phyloP scores from a whole-genome alignment of 2,888 invertebrate genomes.

The Noctuana brunneofusca region DNA sequence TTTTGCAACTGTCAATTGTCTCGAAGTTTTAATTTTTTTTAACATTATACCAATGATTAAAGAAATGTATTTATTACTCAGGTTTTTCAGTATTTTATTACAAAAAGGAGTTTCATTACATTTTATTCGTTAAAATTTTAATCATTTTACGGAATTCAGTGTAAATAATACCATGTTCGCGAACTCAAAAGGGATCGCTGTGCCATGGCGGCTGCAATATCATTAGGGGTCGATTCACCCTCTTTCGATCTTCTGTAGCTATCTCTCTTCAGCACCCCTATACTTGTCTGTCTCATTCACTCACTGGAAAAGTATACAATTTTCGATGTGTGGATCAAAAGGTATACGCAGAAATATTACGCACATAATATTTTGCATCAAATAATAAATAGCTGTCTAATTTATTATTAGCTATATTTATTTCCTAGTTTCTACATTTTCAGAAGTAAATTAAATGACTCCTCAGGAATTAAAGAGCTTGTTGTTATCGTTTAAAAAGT shows the following conservation, averaged over 20 bases:
- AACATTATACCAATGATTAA: no score
- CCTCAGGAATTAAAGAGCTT: background rate
- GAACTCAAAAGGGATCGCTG: conserved; percentile 49
- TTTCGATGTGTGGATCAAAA: background rate
- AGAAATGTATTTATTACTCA: no score
- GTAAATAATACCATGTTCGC: conserved; percentile 36
- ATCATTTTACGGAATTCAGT: background rate
- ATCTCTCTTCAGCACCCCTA: conserved; percentile 71
- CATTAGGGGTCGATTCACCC: conserved; percentile 78
- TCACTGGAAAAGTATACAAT: conserved; percentile 37
- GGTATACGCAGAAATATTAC: background rate
- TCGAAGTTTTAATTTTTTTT: background rate
- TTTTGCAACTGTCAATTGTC: background rate
- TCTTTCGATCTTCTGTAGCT: conserved; percentile 61
- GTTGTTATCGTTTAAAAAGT: conserved; percentile 23
- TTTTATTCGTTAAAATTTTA: background rate
- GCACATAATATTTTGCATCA: background rate
- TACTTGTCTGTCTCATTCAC: conserved; percentile 57
- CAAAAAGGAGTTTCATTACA: no score
- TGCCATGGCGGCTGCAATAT: conserved; percentile 56
- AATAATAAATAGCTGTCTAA: background rate
- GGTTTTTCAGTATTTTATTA: no score
- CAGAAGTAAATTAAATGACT: background rate
- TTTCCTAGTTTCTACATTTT: background rate
- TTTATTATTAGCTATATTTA: background rate